phyloP scores from a whole-genome alignment of 2,888 invertebrate species.

The Orchestes rusci region DNA sequence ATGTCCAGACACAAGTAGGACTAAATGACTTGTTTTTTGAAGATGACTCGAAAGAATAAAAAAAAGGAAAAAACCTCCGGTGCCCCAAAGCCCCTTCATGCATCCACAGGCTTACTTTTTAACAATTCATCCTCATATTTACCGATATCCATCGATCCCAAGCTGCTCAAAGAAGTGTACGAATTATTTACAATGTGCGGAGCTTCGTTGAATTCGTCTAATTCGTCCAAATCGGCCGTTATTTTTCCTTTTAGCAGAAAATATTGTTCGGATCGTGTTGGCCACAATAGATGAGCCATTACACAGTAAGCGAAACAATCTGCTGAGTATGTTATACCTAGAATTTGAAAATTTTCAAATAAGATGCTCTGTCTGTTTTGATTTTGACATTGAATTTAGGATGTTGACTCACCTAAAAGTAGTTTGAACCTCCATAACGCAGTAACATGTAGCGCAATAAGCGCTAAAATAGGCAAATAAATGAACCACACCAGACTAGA shows the following conservation, averaged over 20 bases:
- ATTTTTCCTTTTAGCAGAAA: conserved; percentile 69
- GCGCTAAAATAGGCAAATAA: conserved; percentile 88
- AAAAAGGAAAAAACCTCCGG: too few relatives aligned
- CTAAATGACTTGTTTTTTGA: too few relatives aligned
- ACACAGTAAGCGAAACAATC: conserved; percentile 93
- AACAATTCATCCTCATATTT: conserved; percentile 37
- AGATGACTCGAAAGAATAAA: too few relatives aligned
- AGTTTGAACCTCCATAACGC: conserved; percentile 94
- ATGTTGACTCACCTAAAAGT: conserved; percentile 62
- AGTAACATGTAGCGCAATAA: conserved; percentile 88
- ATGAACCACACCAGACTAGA: conserved; percentile 98
- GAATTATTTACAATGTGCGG: conserved; percentile 70
- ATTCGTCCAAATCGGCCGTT: conserved; percentile 68
- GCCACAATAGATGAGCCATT: conserved; percentile 94
- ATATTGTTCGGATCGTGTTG: conserved; percentile 88
- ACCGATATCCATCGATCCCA: conserved; percentile 39
- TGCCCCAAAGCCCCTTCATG: too few relatives aligned
- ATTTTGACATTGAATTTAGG: neutral
- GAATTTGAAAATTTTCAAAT: conserved; percentile 27
- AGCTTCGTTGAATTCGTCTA: conserved; percentile 87
- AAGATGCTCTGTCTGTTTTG: conserved; percentile 10
- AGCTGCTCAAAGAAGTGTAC: conserved; percentile 40
- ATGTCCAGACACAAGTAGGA: too few relatives aligned
- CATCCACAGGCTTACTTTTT: conserved; percentile 29
- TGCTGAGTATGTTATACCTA: conserved; percentile 92